Evolutionary conservation across 1,140 invertebrate species (phyloP).

Genomic region (Samia ricini): DNA sequence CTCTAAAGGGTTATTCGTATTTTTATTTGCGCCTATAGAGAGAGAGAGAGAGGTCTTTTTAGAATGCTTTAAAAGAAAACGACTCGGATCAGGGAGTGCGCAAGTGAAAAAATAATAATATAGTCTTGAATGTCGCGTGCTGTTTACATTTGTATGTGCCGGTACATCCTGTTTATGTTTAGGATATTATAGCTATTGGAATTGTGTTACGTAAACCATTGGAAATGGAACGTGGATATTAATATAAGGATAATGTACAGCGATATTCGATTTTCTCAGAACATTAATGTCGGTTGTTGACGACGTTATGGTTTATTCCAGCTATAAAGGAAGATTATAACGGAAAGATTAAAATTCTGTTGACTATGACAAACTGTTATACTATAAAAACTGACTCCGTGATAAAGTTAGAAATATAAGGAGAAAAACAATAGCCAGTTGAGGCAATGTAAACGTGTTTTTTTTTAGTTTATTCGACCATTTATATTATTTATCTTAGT

Average conservation of each 20-base stretch:
- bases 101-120: slow-evolving; percentile 37
- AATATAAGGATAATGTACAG: neutral
- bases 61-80: slow-evolving; percentile 54
- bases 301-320: neutral
- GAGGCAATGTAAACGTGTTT: neutral
- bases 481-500: neutral
- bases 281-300: neutral
- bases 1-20: slow-evolving; percentile 62
- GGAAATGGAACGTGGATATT: neutral
- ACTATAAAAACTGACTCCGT: neutral
- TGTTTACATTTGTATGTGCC: slow-evolving; percentile 20
- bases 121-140: slow-evolving; percentile 21
- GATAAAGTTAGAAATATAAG: neutral
- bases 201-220: neutral
- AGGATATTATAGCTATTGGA: slow-evolving; percentile 13
- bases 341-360: neutral
- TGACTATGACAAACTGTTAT: neutral
- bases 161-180: slow-evolving; percentile 18
- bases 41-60: slow-evolving; percentile 47
- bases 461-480: neutral
- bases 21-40: slow-evolving; percentile 57
- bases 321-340: neutral
- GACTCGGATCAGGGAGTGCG: slow-evolving; percentile 30
- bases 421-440: neutral
- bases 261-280: neutral